Evolutionary conservation across 2,113 vertebrate species (phyloP).

Genomic region (Poicephalus gulielmi): DNA sequence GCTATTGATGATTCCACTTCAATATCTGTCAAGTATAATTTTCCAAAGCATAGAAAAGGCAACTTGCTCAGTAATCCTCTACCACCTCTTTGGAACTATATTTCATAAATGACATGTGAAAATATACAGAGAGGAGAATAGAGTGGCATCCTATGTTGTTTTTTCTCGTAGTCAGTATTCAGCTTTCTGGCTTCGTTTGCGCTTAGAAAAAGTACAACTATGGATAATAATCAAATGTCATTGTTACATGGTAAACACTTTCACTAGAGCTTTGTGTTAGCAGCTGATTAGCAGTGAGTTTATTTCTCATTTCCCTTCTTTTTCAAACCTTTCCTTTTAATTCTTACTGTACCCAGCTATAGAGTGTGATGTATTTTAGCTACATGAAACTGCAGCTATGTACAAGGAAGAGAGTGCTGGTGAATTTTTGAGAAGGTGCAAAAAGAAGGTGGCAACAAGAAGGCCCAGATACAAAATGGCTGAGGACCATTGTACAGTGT

Average conservation of each 20-base stretch:
- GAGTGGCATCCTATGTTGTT: neutral
- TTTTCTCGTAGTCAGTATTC: accelerated
- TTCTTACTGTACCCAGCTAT: neutral
- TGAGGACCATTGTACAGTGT: neutral
- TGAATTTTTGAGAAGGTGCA: neutral
- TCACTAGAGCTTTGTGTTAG: neutral
- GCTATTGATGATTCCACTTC: neutral
- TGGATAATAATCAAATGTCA: neutral
- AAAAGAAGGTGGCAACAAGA: neutral
- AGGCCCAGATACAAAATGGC: neutral
- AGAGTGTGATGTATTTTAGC: neutral
- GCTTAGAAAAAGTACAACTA: neutral
- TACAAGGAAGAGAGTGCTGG: neutral
- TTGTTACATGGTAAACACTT: neutral
- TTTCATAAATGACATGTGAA: neutral
- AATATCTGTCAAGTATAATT: neutral
- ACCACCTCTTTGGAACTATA: neutral
- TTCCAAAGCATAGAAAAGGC: neutral
- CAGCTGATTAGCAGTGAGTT: neutral
- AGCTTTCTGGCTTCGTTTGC: neutral
- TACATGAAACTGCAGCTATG: neutral
- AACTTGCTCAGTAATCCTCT: neutral
- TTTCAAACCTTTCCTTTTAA: neutral
- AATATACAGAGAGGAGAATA: neutral
- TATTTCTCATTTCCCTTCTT: neutral